These are phyloP conservation scores for Eidolon dupreanum DNA, from an alignment of 2,797 vertebrate species.

Conservation along the genomic window DNA sequence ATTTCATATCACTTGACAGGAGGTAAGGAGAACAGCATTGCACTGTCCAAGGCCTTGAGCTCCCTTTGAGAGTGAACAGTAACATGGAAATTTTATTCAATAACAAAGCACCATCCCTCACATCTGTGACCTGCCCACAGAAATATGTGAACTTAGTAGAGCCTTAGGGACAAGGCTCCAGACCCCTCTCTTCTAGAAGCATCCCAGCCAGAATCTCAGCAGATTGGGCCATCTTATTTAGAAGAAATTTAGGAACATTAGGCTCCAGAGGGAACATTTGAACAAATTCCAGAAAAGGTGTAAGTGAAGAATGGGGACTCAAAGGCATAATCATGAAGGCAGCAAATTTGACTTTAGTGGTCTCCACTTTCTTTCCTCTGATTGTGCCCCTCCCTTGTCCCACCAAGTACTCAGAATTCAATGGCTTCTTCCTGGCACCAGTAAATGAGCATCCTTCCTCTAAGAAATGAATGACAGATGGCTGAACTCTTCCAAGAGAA, in stretches of 20 bases:
- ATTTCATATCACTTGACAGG: background rate
- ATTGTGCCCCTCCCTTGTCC: background rate
- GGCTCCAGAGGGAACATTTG: background rate
- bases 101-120: background rate
- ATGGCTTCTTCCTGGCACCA: background rate
- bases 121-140: no score
- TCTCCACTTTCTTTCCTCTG: background rate
- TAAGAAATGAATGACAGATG: background rate
- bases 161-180: background rate
- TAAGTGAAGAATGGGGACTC: background rate
- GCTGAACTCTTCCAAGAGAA: background rate
- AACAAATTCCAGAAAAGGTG: background rate
- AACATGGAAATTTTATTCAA: background rate
- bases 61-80: background rate
- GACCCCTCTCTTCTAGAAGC: background rate
- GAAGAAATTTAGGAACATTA: background rate
- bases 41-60: background rate
- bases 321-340: background rate
- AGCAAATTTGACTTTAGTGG: background rate
- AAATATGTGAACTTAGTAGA: background rate
- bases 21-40: background rate
- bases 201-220: background rate
- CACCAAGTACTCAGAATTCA: background rate
- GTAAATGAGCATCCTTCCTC: background rate
- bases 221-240: background rate